Percentiles rank a stretch among this genome's conserved stretches.
Evolutionary conservation across 2,888 invertebrate genomes (phyloP).

Genomic region (Pterobdella sp.): DNA sequence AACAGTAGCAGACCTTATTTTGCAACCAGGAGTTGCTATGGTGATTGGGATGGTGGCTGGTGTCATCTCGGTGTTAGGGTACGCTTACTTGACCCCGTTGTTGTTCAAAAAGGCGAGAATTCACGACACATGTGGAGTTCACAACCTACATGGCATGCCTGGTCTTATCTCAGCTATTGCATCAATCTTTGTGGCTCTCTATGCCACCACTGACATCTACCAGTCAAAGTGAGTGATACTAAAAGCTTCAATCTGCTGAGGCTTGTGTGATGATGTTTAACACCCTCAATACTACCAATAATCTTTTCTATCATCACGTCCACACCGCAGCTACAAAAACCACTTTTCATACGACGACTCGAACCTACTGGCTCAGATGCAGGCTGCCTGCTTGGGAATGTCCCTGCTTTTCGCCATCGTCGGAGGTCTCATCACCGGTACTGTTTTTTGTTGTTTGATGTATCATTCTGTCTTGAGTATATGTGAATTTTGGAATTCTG

Average conservation of each 20-base stretch:
- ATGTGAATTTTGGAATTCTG: too few species aligned
- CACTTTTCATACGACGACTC: too few species aligned
- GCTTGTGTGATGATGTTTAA: too few species aligned
- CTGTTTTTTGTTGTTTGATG: background rate
- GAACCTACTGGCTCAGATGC: conserved; percentile 41
- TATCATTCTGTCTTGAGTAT: too few species aligned
- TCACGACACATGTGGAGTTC: conserved; percentile 84
- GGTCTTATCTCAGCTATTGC: conserved; percentile 75
- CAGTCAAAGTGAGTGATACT: conserved; percentile 43
- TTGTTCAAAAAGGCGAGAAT: conserved; percentile 59
- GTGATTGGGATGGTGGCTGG: conserved; percentile 72
- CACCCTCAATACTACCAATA: background rate
- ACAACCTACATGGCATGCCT: conserved; percentile 97
- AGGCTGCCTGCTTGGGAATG: conserved; percentile 41
- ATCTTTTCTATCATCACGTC: background rate
- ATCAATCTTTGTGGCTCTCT: conserved; percentile 57
- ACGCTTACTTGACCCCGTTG: conserved; percentile 58
- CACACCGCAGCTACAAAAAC: too few species aligned
- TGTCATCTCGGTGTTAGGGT: conserved; percentile 71
- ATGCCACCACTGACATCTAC: conserved; percentile 60
- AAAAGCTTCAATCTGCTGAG: background rate
- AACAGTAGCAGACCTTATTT: conserved; percentile 69
- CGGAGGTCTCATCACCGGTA: conserved; percentile 44
- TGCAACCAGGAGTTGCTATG: conserved; percentile 74
- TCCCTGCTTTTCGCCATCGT: conserved; percentile 42